Evolutionary conservation across 2,113 vertebrate species (phyloP), one percentile per base, ranked within the genome.

Genomic region (Paracyprichromis sp.): DNA sequence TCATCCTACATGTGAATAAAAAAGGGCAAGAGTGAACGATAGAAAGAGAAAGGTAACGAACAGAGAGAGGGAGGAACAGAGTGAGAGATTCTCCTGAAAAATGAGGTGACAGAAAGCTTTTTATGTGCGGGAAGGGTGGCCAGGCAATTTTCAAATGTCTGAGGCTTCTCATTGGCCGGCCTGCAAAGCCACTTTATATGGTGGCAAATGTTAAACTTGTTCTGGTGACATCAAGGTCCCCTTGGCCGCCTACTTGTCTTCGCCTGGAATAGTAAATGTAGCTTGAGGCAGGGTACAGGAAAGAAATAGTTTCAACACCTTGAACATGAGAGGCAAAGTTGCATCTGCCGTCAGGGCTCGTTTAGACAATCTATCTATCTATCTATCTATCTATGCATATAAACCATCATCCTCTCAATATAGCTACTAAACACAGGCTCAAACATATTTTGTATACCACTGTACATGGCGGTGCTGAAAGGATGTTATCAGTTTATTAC

Each of bases 61-160:
- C 2, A 78, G 83, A 88, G 31, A 38, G 83, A 79, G 47, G 8
- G 16, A 59, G 69, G 21, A 79, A 61, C 5, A 47, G 61, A 81
- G 53, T 24, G 83, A 83, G 45, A 76, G 80, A 89, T 88, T 86
- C 82, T 81, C 50, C 86, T 92, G 91, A 94, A 93, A 95, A 95
- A 95, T 93, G 85, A 95, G 89, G 92, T 92, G 94, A 93, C 91
- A 92, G 85, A 93, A 91, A 92, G 90, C 93, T 92, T 94, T 94
- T 93, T 91, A 91, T 34, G 78, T 84, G 84, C 50, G 59, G 83
- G 61, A 86, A 83, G 86, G 80, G 90, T 86, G 88, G 91, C 90
- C 82, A 92, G 83, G 91, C 91, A 93, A 95, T 90, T 94, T 94
- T 93, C 83, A 93, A 93, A 95, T 83, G 87, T 93, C 92, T 94